Evolutionary conservation across 2,888 invertebrate genomes (phyloP), one percentile per base, ranked within the genome.

Genomic region (Mesochorus sp.): DNA sequence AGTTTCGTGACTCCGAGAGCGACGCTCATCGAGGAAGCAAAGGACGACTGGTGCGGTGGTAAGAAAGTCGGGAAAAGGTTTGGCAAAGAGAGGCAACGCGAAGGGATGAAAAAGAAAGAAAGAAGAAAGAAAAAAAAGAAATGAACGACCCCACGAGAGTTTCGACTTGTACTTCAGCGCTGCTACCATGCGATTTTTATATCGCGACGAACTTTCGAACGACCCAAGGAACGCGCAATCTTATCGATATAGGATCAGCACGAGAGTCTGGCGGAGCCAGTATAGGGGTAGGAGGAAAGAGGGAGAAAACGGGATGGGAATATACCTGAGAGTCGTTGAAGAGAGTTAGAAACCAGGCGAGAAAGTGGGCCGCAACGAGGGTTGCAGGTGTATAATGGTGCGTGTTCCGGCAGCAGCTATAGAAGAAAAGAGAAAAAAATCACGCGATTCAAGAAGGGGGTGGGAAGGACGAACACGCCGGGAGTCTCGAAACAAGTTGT

Each of bases 221-320:
- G 55, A 62, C 49, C 62, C 62, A 57, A 62, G 68, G 49, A 77
- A 73, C 72, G 68, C 73, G 68, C 72, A 67, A 72, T 78, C 73
- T 78, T 78, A 78, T 78, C 77, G 68, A 73, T 73, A 59, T 62
- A 59, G 42, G 49, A 74, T 78, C 77, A 51, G 55, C 77, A 70
- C 77, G 68, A 72, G 68, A 53, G 34, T 55, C 31, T 31, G 8
- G 61, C 42, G 14, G 47, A 42, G 55, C 68, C 53, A 47, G 39
- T 37, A 24, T 28, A 28, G 57, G 6, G 31, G 31, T 5, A 37
- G 14, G 2, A 26, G 10, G 44, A 44, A 8, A 14, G 39, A 53
- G 2, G 17, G 21, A 57, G 34, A 12, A 21, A 21, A n/a, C n/a
- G n/a, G n/a, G n/a, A n/a, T n/a, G n/a, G 26, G 14, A 31, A 31